Evolutionary conservation across 2,888 invertebrate species (phyloP), one percentile per base, ranked within the genome.

Genomic region (Ellobium chinense): DNA sequence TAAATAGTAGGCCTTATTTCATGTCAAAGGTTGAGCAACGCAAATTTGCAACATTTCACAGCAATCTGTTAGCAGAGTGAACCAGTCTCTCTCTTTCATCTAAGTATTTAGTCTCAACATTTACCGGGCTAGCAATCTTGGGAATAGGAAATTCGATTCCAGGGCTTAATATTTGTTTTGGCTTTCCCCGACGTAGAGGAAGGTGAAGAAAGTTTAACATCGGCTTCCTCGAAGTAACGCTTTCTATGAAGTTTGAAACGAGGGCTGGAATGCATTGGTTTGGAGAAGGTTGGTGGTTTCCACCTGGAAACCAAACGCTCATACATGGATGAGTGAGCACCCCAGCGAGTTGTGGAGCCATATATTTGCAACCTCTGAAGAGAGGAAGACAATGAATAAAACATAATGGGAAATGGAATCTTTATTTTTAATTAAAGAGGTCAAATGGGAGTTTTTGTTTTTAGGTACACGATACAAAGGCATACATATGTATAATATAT

Each of bases 281-380:
- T 69, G 4, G 39, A 69, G 34, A 73, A 73, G 31, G 73, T 58
- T 56, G 73, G 58, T 1, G 73, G 73, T 31, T 73, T 73, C 73
- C 73, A 73, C 3, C 73, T 36, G 3, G 73, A 73, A 24, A 39
- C 73, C 21, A 73, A 31, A 1, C 54, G 56, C 60, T 73, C 73
- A 39, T 73, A 73, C 21, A 73, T 56, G 1, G 73, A 73, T 21
- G 58, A 73, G 31, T 73, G 73, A 58, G 73, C 73, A 27, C 73
- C 73, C 73, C 39, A 46, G 21, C 73, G 58, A 34, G 73, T 73
- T 34, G 73, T 73, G 1, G 73, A 73, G 18, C 73, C 73, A 31
- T 58, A 73, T 36, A 73, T 27, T 58, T 73, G 58, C 31, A 73
- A 5, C 34, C 73, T 73, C 73, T 73, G 73, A 58, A 58, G 73